These are phyloP conservation scores for Thelaira solivaga DNA, from an alignment of 2,888 invertebrate genomes.

Conservation along the genomic window DNA sequence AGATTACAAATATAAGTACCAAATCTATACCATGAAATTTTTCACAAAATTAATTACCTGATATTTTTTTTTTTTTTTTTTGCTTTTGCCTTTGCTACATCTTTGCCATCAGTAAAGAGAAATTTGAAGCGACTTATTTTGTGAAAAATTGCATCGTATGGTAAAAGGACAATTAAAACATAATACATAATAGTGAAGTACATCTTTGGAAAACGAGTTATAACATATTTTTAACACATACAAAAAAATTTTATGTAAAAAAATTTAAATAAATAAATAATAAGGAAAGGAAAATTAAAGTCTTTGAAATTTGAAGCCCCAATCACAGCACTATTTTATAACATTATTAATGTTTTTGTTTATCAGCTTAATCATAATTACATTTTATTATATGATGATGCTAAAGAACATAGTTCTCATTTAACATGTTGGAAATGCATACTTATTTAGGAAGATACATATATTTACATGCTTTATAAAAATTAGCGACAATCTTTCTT, in stretches of 20 bases:
- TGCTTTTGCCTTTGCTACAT: no score
- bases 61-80: no score
- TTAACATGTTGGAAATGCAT: not conserved
- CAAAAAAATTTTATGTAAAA: not conserved
- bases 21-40: no score
- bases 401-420: not conserved
- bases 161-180: no score
- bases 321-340: constrained; percentile 57
- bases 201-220: not conserved
- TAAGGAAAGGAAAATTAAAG: not conserved
- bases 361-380: constrained; percentile 19
- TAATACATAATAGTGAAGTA: no score
- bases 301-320: constrained; percentile 45
- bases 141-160: no score
- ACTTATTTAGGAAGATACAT: not conserved
- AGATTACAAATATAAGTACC: no score
- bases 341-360: constrained; percentile 23
- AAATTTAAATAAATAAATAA: not conserved
- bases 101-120: no score
- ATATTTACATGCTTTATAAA: not conserved
- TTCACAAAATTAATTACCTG: no score
- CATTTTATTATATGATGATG: not conserved
- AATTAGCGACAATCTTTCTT: no score
- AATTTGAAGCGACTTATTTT: no score
- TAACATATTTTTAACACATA: constrained; percentile 41